Conservation (phyloP, 2,888 invertebrate genomes). For the Ctenicera cuprea region DNA sequence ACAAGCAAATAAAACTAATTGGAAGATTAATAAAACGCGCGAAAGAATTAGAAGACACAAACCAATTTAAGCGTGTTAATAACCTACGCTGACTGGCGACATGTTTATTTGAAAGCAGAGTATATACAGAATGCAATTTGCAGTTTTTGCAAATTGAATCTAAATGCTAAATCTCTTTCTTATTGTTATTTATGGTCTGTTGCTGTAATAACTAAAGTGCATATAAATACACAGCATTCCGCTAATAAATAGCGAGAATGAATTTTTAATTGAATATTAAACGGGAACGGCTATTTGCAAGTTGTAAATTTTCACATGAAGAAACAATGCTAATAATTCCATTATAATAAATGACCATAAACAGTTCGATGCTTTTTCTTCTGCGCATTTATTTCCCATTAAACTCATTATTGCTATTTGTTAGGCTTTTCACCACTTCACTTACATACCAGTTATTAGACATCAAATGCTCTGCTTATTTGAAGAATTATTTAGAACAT, state of each 20-base stretch:
- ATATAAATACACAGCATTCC: conserved; percentile 34
- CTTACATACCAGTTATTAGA: too few relatives aligned
- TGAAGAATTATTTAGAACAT: too few relatives aligned
- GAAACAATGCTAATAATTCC: conserved; percentile 38
- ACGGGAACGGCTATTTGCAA: conserved; percentile 28
- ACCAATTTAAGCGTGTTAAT: conserved; percentile 34
- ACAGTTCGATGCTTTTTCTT: conserved; percentile 27
- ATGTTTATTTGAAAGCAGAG: conserved; percentile 30
- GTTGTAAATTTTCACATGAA: conserved; percentile 37
- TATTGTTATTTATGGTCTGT: conserved; percentile 42
- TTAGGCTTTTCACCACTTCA: not conserved
- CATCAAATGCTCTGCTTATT: too few relatives aligned
- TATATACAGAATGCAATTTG: conserved; percentile 40
- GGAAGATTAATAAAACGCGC: conserved; percentile 16
- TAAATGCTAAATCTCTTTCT: conserved; percentile 45
- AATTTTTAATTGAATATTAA: conserved; percentile 48
- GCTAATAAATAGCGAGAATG: conserved; percentile 37
- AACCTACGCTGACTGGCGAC: conserved; percentile 23
- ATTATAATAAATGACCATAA: conserved; percentile 24
- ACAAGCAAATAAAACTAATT: conserved; percentile 29
- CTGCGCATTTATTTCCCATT: conserved; percentile 23
- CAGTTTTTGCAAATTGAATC: conserved; percentile 45
- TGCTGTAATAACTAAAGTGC: conserved; percentile 42
- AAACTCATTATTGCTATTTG: not conserved
- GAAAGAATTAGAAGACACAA: conserved; percentile 32